Percentiles rank a stretch among this genome's conserved stretches.
Conservation (phyloP, 2,797 vertebrate genomes). For the Enteromius afrohamiltoni region DNA sequence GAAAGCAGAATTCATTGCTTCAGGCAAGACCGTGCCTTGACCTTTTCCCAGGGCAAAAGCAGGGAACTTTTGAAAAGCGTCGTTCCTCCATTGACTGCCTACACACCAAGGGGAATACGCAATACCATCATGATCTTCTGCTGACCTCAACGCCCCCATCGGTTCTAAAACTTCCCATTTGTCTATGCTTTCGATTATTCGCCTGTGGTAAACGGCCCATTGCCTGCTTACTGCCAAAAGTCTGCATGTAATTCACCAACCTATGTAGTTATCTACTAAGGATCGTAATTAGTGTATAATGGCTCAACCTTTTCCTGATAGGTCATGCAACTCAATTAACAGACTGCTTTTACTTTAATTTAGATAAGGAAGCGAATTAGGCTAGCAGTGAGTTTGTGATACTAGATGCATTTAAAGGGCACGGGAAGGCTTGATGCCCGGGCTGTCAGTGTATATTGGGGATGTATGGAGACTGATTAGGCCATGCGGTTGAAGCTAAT, state of each 20-base stretch:
- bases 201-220: slow-evolving; percentile 2
- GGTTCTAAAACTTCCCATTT: neutral
- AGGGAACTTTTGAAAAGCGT: slow-evolving; percentile 78
- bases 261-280: slow-evolving; percentile 68
- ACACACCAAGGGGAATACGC: neutral
- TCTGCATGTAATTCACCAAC: slow-evolving; percentile 33
- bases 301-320: slow-evolving; percentile 66
- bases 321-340: slow-evolving; percentile 70
- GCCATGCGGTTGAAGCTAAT: slow-evolving; percentile 72
- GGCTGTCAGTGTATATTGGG: slow-evolving; percentile 64
- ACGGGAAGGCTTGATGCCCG: slow-evolving; percentile 64
- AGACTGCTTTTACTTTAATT: slow-evolving; percentile 63
- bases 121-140: slow-evolving; percentile 11
- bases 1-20: slow-evolving; percentile 78
- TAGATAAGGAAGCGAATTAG: slow-evolving; percentile 60
- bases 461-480: slow-evolving; percentile 71
- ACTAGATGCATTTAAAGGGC: slow-evolving; percentile 64
- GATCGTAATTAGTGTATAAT: slow-evolving; percentile 69
- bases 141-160: neutral
- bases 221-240: slow-evolving; percentile 16
- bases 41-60: slow-evolving; percentile 78
- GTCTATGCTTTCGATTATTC: neutral
- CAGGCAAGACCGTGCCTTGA: slow-evolving; percentile 76
- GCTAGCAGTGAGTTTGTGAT: slow-evolving; percentile 59
- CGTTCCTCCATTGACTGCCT: slow-evolving; percentile 63